phyloP scores from a whole-genome alignment of 2,113 vertebrate species.

The Petrocephalus zakoni region DNA sequence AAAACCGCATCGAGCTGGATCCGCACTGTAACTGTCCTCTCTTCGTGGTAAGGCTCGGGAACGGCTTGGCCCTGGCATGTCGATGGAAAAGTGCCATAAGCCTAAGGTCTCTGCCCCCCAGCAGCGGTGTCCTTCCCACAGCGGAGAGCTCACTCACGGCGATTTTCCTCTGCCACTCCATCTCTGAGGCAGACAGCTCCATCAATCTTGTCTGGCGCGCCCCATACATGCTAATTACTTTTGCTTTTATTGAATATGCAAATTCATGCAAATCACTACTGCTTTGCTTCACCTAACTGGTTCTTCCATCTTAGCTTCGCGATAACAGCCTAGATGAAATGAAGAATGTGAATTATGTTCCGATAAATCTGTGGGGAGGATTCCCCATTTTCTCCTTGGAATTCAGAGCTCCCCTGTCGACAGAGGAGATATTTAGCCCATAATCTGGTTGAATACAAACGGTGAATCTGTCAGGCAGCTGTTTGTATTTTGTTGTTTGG shows the following conservation, averaged over 20 bases:
- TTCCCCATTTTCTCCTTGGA: not conserved
- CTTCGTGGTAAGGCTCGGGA: not conserved
- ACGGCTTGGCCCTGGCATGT: not conserved
- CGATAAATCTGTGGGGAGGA: not conserved
- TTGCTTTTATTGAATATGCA: conserved; percentile 22
- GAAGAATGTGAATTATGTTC: conserved; percentile 7
- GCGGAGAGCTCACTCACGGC: not conserved
- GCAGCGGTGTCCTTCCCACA: not conserved
- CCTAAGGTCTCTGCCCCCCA: not conserved
- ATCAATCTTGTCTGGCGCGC: conserved; percentile 9
- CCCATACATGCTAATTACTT: conserved; percentile 23
- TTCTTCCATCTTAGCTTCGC: not conserved
- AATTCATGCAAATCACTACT: conserved; percentile 13
- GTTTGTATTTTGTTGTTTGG: not conserved
- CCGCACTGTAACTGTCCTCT: not conserved
- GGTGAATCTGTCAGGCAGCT: not conserved
- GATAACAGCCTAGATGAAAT: conserved; percentile 16
- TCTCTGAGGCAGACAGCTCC: conserved; percentile 9
- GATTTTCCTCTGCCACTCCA: not conserved
- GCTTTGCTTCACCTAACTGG: conserved; percentile 21
- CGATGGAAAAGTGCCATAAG: not conserved
- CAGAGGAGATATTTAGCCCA: conserved; percentile 5
- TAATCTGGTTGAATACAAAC: not conserved
- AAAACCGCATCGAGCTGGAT: not conserved
- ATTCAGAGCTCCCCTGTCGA: not conserved